Percentiles rank a stretch among this genome's conserved stretches.
Evolutionary conservation across 2,113 vertebrate species (phyloP).

Genomic region (Pituophis catenifer): DNA sequence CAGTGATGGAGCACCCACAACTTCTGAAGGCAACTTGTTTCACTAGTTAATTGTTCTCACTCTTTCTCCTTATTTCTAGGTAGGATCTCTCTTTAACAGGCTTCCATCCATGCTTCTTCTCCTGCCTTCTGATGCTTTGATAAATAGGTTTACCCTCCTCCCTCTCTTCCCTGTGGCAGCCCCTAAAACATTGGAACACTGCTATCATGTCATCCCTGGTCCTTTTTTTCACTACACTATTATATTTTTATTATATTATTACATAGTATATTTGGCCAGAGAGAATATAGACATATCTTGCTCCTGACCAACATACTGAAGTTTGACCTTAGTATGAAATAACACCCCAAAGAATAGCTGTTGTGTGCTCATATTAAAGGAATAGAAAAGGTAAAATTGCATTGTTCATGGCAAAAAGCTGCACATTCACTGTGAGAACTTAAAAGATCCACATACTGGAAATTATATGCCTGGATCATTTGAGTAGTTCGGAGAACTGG

Average conservation of each 20-base stretch:
- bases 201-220: not conserved
- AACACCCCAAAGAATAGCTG: not conserved
- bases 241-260: not conserved
- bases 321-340: not conserved
- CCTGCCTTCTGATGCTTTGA: not conserved
- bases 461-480: not conserved
- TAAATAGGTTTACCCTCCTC: not conserved
- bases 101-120: not conserved
- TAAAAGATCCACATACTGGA: not conserved
- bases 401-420: too few species aligned
- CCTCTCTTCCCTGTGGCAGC: not conserved
- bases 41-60: not conserved
- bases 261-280: accelerated
- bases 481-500: too few species aligned
- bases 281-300: not conserved
- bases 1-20: not conserved
- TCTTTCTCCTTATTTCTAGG: not conserved
- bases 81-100: not conserved
- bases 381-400: not conserved
- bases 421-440: not conserved
- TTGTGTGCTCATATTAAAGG: not conserved
- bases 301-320: not conserved
- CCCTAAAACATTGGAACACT: not conserved
- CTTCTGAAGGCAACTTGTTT: not conserved
- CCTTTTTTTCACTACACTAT: not conserved